phyloP scores from a whole-genome alignment of 2,113 vertebrate genomes.

The Pomatorhinus ruficollis region DNA sequence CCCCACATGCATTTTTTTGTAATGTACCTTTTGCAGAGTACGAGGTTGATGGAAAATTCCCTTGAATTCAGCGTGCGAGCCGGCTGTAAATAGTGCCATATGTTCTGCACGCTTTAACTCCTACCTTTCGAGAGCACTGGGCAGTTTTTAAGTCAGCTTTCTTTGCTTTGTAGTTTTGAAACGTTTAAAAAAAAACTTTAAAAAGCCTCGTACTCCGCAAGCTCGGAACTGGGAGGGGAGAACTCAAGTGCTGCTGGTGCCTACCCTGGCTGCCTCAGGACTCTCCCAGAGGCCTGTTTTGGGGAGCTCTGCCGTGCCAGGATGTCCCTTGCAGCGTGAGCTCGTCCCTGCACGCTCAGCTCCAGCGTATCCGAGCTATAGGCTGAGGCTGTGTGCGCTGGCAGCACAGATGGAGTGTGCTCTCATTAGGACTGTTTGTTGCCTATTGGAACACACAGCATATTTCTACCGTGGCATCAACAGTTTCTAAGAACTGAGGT shows the following conservation, averaged over 20 bases:
- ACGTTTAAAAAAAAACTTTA: not conserved
- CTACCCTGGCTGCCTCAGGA: not conserved
- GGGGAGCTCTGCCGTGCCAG: not conserved
- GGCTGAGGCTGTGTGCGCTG: constrained; percentile 59
- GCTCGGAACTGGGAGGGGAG: not conserved
- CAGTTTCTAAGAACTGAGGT: constrained; percentile 72
- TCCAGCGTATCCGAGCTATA: not conserved
- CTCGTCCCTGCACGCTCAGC: not conserved
- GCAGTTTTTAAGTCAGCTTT: not conserved
- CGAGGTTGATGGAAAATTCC: not conserved
- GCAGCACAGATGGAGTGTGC: constrained; percentile 74
- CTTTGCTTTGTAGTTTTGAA: not conserved
- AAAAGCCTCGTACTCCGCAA: not conserved
- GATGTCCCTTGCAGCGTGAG: fast-evolving
- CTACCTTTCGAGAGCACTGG: not conserved
- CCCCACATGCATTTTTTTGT: constrained; percentile 2
- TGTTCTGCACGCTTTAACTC: not conserved
- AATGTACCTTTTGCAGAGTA: constrained; percentile 15
- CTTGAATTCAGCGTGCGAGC: not conserved
- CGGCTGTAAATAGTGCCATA: not conserved
- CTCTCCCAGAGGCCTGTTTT: not conserved
- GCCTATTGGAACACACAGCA: constrained; percentile 72
- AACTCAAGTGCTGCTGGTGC: not conserved
- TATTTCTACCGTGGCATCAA: constrained; percentile 68
- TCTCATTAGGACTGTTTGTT: constrained; percentile 66